phyloP scores from a whole-genome alignment of 1,140 invertebrate genomes.

The Phortica variegata region DNA sequence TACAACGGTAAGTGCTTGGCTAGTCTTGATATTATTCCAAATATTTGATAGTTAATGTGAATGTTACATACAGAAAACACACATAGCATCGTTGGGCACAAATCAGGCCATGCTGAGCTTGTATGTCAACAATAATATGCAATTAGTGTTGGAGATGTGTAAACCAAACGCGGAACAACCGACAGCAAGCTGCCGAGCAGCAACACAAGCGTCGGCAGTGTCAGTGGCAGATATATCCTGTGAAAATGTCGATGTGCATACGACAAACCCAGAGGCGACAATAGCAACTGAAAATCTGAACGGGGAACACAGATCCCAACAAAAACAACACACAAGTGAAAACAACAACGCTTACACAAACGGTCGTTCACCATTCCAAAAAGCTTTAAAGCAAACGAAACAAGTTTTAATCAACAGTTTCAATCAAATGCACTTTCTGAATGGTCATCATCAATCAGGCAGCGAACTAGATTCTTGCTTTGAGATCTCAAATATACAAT shows the following conservation, averaged over 20 bases:
- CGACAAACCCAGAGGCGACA: too few species aligned
- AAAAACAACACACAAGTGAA: too few species aligned
- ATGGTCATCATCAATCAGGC: conserved; percentile 28
- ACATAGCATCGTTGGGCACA: conserved; percentile 46
- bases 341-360: too few species aligned
- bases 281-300: too few species aligned
- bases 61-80: conserved; percentile 41
- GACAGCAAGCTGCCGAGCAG: conserved; percentile 5
- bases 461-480: conserved; percentile 9
- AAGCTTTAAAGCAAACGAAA: conserved; percentile 49
- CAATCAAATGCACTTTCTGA: conserved; percentile 48
- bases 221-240: conserved; percentile 14
- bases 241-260: too few species aligned
- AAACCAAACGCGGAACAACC: conserved; percentile 38
- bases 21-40: too few species aligned
- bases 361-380: conserved; percentile 22
- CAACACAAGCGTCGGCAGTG: background rate
- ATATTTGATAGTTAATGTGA: too few species aligned
- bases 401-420: conserved; percentile 46
- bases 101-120: conserved; percentile 46
- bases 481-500: conserved; percentile 26
- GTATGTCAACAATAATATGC: conserved; percentile 43
- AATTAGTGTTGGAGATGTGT: conserved; percentile 42
- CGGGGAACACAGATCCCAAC: too few species aligned
- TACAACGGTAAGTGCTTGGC: conserved; percentile 31